phyloP scores from a whole-genome alignment of 1,140 invertebrate species.

The Parapsyche elsis region DNA sequence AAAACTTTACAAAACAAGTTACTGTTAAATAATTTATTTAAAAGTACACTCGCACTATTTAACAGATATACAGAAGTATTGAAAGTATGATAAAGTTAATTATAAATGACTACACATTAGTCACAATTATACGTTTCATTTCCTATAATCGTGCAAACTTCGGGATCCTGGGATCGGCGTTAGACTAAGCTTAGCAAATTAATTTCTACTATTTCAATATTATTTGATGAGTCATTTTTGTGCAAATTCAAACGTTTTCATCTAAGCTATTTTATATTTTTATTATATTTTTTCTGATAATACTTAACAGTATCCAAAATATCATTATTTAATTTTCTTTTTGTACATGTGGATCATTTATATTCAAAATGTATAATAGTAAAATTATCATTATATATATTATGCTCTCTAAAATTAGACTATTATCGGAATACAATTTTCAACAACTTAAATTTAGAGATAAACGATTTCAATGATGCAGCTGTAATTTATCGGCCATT shows the following conservation, averaged over 20 bases:
- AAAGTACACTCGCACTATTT: slow-evolving; percentile 39
- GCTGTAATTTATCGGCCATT: too few relatives aligned
- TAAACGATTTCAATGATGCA: too few relatives aligned
- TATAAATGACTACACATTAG: slow-evolving; percentile 22
- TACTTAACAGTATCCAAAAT: slow-evolving; percentile 39
- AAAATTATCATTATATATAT: slow-evolving; percentile 12
- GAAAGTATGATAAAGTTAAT: slow-evolving; percentile 18
- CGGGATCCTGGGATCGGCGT: not conserved
- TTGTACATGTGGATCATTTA: slow-evolving; percentile 33
- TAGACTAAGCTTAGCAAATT: slow-evolving; percentile 16
- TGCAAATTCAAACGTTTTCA: slow-evolving; percentile 14
- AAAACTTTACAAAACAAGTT: slow-evolving; percentile 44
- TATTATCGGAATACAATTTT: slow-evolving; percentile 21
- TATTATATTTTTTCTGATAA: slow-evolving; percentile 28
- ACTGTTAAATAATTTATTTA: slow-evolving; percentile 40
- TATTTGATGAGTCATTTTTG: slow-evolving; percentile 15
- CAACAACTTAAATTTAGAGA: not conserved
- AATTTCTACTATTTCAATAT: slow-evolving; percentile 16
- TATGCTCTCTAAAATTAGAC: slow-evolving; percentile 13
- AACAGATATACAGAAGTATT: slow-evolving; percentile 41
- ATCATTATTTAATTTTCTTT: slow-evolving; percentile 19
- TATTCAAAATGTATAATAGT: not conserved
- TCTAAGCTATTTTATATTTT: slow-evolving; percentile 14
- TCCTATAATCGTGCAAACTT: not conserved
- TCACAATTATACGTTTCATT: slow-evolving; percentile 2